These are phyloP conservation scores for Omphaloscelis lunosa DNA, from an alignment of 2,888 invertebrate species.

Conservation along the genomic window DNA sequence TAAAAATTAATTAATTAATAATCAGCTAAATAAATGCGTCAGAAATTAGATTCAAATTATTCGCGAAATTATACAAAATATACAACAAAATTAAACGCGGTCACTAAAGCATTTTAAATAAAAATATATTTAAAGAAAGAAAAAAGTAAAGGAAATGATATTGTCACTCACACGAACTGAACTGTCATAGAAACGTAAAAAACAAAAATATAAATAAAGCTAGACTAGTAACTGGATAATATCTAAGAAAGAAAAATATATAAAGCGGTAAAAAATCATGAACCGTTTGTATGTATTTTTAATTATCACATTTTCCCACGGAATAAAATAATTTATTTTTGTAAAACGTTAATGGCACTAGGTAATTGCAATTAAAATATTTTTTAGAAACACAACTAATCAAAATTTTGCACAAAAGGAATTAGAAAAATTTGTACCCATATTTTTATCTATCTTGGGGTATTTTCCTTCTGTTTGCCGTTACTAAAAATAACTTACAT, in stretches of 20 bases:
- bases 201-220: neutral
- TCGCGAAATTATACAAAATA: slow-evolving; percentile 6
- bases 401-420: neutral
- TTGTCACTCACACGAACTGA: too few relatives aligned
- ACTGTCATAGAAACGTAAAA: neutral
- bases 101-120: too few relatives aligned
- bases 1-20: neutral
- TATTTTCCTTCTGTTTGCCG: neutral
- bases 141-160: neutral
- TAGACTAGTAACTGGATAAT: neutral
- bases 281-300: neutral
- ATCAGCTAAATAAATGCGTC: neutral
- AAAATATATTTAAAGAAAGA: neutral
- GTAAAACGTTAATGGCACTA: neutral
- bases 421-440: neutral
- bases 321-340: too few relatives aligned
- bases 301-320: neutral
- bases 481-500: neutral
- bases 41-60: neutral
- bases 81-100: neutral
- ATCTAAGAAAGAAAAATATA: neutral
- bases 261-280: neutral
- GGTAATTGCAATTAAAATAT: neutral
- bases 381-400: neutral
- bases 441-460: neutral